A percentile compares a stretch with the other conserved stretches of the same genome.
Conservation (phyloP, 2,888 invertebrate species). For the Brachyptera putata region DNA sequence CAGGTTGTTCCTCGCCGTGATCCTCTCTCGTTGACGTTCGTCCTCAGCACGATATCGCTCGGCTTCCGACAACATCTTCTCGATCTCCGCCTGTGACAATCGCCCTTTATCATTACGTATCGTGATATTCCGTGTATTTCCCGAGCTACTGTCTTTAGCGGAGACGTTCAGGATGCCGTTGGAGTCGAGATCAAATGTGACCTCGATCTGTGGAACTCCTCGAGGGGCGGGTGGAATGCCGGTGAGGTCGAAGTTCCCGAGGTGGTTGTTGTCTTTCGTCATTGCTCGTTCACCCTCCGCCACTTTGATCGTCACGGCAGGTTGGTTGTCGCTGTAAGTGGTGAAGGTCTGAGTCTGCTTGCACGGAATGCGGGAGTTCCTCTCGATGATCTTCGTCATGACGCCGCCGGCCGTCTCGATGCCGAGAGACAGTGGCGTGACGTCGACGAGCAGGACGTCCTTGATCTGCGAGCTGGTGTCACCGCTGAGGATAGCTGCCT, state of each 20-base stretch:
- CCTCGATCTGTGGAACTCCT: conserved; percentile 72
- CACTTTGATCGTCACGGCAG: conserved; percentile 81
- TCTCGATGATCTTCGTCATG: conserved; percentile 61
- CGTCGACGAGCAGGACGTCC: conserved; percentile 66
- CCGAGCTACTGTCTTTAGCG: conserved; percentile 58
- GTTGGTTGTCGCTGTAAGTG: conserved; percentile 88
- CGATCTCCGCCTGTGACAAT: conserved; percentile 75
- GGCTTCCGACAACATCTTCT: conserved; percentile 78
- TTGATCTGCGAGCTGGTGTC: conserved; percentile 59
- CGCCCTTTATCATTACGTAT: conserved; percentile 81
- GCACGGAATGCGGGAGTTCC: conserved; percentile 54
- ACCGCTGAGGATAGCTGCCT: conserved; percentile 45
- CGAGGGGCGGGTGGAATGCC: conserved; percentile 84
- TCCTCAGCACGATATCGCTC: too few relatives aligned
- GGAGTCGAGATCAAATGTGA: too few relatives aligned
- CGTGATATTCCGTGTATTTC: conserved; percentile 70
- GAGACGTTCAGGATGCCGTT: conserved; percentile 77
- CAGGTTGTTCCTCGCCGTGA: conserved; percentile 47
- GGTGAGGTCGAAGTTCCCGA: conserved; percentile 71
- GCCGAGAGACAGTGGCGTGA: conserved; percentile 64
- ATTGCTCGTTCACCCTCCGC: too few relatives aligned
- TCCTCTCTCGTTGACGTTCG: conserved; percentile 53
- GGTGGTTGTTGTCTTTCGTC: conserved; percentile 79
- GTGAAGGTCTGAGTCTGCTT: conserved; percentile 68
- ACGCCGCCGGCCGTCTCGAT: conserved; percentile 80